Percentiles rank a stretch among this genome's conserved stretches.
These are phyloP conservation scores for Dryobates pubescens DNA, from an alignment of 2,797 vertebrate species.

Conservation along the genomic window DNA sequence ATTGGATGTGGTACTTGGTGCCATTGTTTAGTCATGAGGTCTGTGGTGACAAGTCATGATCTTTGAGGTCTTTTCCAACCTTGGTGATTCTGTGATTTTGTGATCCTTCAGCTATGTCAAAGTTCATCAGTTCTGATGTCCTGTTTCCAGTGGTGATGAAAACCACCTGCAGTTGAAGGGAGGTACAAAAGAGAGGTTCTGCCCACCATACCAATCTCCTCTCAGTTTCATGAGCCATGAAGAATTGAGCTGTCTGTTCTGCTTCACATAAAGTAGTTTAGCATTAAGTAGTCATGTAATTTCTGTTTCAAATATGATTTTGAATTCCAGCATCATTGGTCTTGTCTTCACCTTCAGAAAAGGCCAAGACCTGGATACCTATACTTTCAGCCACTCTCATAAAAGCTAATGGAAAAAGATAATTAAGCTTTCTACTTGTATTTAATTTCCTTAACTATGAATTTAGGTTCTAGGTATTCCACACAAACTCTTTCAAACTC, in stretches of 20 bases:
- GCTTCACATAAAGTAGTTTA: not conserved
- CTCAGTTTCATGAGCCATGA: not conserved
- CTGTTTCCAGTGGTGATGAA: not conserved
- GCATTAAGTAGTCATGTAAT: not conserved
- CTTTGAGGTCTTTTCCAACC: no score
- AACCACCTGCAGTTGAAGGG: not conserved
- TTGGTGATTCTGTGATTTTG: no score
- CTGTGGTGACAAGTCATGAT: no score
- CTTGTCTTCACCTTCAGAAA: not conserved
- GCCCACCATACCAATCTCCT: fast-evolving
- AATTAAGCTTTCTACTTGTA: not conserved
- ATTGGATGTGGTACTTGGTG: no score
- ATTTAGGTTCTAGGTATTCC: not conserved
- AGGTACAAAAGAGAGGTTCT: not conserved
- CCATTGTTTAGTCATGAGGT: no score
- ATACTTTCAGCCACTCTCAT: not conserved
- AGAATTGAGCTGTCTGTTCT: not conserved
- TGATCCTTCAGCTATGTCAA: not conserved
- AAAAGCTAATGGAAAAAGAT: not conserved
- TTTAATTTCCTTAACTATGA: not conserved
- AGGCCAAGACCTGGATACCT: not conserved
- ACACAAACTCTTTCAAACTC: not conserved
- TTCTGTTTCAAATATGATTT: not conserved
- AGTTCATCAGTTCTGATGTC: not conserved
- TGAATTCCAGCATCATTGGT: not conserved